Evolutionary conservation across 2,113 vertebrate genomes (phyloP), one percentile per base, ranked within the genome.

Genomic region (Prochilodus magdalenae): DNA sequence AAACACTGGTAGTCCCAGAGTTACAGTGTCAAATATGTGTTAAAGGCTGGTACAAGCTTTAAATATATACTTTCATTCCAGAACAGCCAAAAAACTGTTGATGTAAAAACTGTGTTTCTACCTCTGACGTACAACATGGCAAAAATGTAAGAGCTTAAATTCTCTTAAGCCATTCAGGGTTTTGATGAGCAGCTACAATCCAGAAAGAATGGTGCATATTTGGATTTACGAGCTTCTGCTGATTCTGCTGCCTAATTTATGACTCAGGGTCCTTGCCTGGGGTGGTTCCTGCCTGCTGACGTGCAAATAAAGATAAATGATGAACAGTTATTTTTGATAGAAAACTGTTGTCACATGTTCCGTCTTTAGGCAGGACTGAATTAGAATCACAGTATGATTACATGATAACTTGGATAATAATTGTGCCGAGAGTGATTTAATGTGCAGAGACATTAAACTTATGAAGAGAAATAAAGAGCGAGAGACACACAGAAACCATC

Each of bases 191-290:
- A 16, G 5, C 62, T 29, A 22, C 27, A 27, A 18, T 66, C 22
- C 29, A 18, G 16, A 57, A n/a, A 4, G n/a, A n/a, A 24, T 40
- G 55, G 55, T 16, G 33, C 5, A 24, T 33, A 33, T 55, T 44
- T 36, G 30, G 14, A 65, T 10, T 18, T 75, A 36, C 29, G 26
- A 44, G 40, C 40, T 44, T 44, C 11, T n/a, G 27, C 26, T 62
- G 29, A 59, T 75, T 27, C 59, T 26, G 63, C 11, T 27, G 59
- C 22, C 57, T 27, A 24, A 44, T 63, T 77, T 77, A 63, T 77
- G 57, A 77, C 47, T 51, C 49, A 51, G 22, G 36, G 44, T n/a
- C 16, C 65, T 71, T 47, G 27, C 26, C n/a, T 7, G 27, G 24
- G 20, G 20, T 49, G 40, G 71, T 72, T 62, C 26, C 27, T 73